Percentiles rank a stretch among this genome's conserved stretches.
phyloP scores from a whole-genome alignment of 2,888 invertebrate genomes.

The Andrena praecox region DNA sequence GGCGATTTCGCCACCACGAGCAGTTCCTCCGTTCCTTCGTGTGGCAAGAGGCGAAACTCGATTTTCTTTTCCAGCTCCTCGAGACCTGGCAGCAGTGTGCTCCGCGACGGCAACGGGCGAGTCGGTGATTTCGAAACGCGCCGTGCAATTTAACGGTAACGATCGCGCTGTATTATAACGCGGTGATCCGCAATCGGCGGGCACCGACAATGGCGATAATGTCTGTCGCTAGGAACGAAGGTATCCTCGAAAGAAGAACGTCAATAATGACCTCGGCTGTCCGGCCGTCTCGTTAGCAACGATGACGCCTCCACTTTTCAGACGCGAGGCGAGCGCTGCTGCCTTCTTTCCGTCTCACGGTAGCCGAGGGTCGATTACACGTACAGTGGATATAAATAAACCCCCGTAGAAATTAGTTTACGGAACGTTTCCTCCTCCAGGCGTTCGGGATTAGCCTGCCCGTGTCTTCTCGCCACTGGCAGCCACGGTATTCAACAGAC shows the following conservation, averaged over 20 bases:
- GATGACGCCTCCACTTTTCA: conserved; percentile 79
- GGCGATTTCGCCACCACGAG: not conserved
- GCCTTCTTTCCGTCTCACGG: conserved; percentile 70
- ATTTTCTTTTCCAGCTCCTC: not conserved
- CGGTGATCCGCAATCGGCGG: conserved; percentile 52
- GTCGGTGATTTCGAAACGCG: conserved; percentile 23
- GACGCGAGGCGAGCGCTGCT: conserved; percentile 53
- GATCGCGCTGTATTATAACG: conserved; percentile 54
- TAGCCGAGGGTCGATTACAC: conserved; percentile 82
- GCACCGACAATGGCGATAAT: conserved; percentile 59
- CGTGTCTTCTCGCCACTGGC: conserved; percentile 17
- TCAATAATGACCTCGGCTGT: conserved; percentile 71
- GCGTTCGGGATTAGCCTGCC: conserved; percentile 41
- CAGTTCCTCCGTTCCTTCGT: not conserved
- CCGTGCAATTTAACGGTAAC: conserved; percentile 58
- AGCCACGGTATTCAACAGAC: conserved; percentile 35
- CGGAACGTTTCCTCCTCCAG: conserved; percentile 49
- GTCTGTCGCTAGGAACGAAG: conserved; percentile 72
- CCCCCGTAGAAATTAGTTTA: conserved; percentile 70
- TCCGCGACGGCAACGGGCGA: not conserved
- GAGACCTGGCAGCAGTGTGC: not conserved
- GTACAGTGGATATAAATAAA: conserved; percentile 73
- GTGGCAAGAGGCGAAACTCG: no score
- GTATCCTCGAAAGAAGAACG: conserved; percentile 64
- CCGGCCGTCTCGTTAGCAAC: conserved; percentile 79